Evolutionary conservation across 2,797 vertebrate genomes (phyloP), one percentile per base, ranked within the genome.

Genomic region (Crocodylus rhombifer): DNA sequence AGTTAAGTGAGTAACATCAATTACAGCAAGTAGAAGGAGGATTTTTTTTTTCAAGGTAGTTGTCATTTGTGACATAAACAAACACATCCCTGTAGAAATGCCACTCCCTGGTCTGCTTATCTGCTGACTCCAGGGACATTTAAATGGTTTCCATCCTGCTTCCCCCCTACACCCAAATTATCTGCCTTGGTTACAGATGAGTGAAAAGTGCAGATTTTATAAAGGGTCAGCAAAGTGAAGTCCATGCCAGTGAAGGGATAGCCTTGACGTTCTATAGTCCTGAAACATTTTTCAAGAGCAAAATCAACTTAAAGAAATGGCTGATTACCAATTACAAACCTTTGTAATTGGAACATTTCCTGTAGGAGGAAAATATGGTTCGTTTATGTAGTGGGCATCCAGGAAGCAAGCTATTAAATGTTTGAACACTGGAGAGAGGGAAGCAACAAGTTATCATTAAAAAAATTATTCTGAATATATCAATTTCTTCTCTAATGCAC

Each of bases 321-420:
- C 92, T 96, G 95, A 96, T 96, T 97, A 88, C 91, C 95, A 97
- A 97, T 97, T 97, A 96, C 67, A 63, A 82, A 82, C 89, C 87
- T 88, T 84, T 74, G 82, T 96, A 97, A 96, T 97, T 95, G 90
- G 89, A 95, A 92, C 91, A 90, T 97, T 97, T 97, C 96, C 96
- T 96, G 91, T 91, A 97, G 94, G 95, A 96, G 88, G 85, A 95
- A 95, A 92, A 94, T 95, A 95, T 89, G 92, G 88, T 96, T 17
- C 3, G 80, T 94, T 95, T 97, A 80, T 92, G 90, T 77, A 51
- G 90, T 88, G 87, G 87, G 92, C 84, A 93, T 93, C 71, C 96
- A 96, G 97, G 97, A 97, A 96, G 86, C 10, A 0, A 97, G 90
- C 92, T 92, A 95, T 97, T 96, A 96, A 96, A 94, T 60, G 57